phyloP scores from a whole-genome alignment of 2,888 invertebrate species.

The Lamellibrachia columna region DNA sequence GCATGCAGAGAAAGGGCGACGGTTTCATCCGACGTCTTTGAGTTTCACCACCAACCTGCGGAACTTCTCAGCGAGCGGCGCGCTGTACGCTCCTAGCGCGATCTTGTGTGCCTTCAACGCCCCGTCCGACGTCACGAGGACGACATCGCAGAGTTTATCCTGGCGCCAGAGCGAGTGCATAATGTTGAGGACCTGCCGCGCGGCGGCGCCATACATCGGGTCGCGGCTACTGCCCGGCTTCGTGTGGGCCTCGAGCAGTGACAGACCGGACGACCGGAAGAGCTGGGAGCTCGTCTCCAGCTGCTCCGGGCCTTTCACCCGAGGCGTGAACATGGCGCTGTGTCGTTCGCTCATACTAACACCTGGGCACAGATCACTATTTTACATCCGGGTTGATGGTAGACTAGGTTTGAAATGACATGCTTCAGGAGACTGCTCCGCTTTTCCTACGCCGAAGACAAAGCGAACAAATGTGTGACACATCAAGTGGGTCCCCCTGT shows the following conservation, averaged over 20 bases:
- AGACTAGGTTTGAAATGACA: too few relatives aligned
- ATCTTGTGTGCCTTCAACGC: constrained; percentile 47
- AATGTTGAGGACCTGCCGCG: constrained; percentile 19
- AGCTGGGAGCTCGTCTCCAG: background rate
- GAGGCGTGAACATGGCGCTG: background rate
- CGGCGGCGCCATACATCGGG: constrained; percentile 26
- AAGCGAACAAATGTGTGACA: too few relatives aligned
- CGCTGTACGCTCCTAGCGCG: constrained; percentile 52
- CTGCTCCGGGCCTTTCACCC: background rate
- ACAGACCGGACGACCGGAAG: constrained; percentile 20
- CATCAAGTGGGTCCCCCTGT: too few relatives aligned
- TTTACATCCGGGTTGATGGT: too few relatives aligned
- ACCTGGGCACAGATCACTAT: background rate
- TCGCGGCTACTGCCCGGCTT: constrained; percentile 25
- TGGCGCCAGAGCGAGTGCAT: constrained; percentile 23
- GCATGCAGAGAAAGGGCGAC: background rate
- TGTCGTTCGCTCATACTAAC: background rate
- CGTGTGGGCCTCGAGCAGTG: constrained; percentile 20
- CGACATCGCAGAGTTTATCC: constrained; percentile 22
- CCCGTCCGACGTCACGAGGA: constrained; percentile 23
- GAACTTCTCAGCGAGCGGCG: constrained; percentile 41
- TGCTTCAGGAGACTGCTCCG: too few relatives aligned
- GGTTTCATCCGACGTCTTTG: background rate
- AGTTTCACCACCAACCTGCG: constrained; percentile 27
- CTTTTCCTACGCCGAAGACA: too few relatives aligned